phyloP scores from a whole-genome alignment of 2,888 invertebrate species.

The Heterodera filipjevi region DNA sequence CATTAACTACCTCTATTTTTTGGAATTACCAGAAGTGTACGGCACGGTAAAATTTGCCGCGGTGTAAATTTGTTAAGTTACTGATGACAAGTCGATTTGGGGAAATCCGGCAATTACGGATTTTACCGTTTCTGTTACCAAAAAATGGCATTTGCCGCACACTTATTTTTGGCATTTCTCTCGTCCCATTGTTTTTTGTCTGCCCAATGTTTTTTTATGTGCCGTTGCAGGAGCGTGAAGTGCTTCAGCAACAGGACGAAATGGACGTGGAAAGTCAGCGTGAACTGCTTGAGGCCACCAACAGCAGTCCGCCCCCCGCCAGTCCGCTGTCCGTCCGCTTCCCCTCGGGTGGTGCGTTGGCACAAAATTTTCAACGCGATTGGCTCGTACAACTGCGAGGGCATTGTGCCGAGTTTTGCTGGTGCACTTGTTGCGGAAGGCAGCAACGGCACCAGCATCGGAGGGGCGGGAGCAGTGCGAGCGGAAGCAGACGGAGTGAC shows the following conservation, averaged over 20 bases:
- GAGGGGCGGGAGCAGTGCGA: background rate
- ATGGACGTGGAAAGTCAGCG: slow-evolving; percentile 19
- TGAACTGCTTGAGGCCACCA: background rate
- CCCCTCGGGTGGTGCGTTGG: background rate
- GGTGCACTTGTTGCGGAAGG: background rate
- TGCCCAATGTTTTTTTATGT: no score
- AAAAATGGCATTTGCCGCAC: no score
- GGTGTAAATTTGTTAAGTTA: no score
- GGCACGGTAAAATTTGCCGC: no score
- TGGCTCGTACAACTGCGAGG: background rate
- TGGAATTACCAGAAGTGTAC: no score
- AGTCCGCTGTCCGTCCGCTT: slow-evolving; percentile 9
- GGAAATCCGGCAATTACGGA: no score
- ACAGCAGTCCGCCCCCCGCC: background rate
- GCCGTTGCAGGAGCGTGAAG: slow-evolving; percentile 16
- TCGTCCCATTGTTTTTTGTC: no score
- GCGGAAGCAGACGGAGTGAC: background rate
- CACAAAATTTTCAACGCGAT: background rate
- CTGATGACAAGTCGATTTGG: no score
- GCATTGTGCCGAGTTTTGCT: background rate
- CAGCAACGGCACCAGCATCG: background rate
- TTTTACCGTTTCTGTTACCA: no score
- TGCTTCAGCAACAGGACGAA: background rate
- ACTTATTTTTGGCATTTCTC: no score
- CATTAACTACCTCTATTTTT: no score